Evolutionary conservation across 2,113 vertebrate genomes (phyloP).

Genomic region (Indri indri): DNA sequence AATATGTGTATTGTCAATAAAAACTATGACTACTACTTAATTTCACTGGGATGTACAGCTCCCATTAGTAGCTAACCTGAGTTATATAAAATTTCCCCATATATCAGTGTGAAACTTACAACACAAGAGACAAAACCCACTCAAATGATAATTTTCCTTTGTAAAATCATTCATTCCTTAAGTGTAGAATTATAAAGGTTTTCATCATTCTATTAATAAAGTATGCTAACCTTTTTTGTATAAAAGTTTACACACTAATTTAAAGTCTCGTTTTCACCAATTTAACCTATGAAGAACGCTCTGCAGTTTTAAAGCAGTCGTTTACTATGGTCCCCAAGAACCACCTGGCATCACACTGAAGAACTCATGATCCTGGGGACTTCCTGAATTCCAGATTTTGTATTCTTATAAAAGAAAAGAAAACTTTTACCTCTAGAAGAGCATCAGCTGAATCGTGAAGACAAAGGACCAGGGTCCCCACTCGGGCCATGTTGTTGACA

Average conservation of each 20-base stretch:
- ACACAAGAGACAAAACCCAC: conserved; percentile 20
- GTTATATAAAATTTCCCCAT: not conserved
- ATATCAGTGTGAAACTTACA: not conserved
- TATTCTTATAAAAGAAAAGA: not conserved
- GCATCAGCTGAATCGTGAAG: conserved; percentile 93
- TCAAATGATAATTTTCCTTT: not conserved
- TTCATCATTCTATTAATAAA: not conserved
- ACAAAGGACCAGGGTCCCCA: conserved; percentile 94
- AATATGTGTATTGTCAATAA: not conserved
- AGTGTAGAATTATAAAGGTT: not conserved
- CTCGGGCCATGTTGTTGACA: conserved; percentile 95
- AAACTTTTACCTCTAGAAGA: conserved; percentile 94
- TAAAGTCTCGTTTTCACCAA: not conserved
- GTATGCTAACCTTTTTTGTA: not conserved
- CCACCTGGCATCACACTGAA: not conserved
- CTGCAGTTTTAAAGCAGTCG: not conserved
- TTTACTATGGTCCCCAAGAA: not conserved
- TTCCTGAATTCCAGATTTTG: not conserved
- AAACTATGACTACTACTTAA: conserved; percentile 8
- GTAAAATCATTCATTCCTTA: not conserved
- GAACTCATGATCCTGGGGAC: not conserved
- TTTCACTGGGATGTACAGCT: not conserved
- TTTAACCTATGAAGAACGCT: not conserved
- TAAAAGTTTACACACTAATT: not conserved
- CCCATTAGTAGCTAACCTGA: not conserved